phyloP scores from a whole-genome alignment of 2,113 vertebrate genomes.

The Orthonyx spaldingii region DNA sequence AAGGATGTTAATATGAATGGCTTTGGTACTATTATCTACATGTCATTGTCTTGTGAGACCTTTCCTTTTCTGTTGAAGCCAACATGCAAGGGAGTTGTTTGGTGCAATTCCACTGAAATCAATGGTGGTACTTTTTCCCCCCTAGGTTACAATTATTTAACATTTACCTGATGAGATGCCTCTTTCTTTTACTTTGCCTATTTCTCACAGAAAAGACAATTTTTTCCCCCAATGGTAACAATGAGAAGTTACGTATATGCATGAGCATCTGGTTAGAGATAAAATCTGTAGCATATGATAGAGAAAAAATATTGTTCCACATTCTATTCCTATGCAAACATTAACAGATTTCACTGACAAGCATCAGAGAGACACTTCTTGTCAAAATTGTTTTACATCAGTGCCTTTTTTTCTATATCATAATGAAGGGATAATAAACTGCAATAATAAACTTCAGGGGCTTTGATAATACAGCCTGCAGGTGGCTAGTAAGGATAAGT shows the following conservation, averaged over 20 bases:
- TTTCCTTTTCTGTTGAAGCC: not conserved
- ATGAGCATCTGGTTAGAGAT: not conserved
- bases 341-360: not conserved
- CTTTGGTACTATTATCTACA: not conserved
- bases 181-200: not conserved
- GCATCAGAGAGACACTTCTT: not conserved
- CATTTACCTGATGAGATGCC: not conserved
- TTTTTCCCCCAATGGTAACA: not conserved
- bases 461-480: conserved; percentile 19
- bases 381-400: not conserved
- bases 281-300: not conserved
- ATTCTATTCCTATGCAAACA: not conserved
- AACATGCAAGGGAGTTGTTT: not conserved
- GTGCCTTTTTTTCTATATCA: not conserved
- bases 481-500: conserved; percentile 40
- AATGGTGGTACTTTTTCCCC: not conserved
- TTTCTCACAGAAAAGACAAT: not conserved
- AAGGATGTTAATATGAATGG: not conserved
- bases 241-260: not conserved
- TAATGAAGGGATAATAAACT: not conserved
- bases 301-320: not conserved
- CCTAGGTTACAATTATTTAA: not conserved
- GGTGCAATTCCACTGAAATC: not conserved
- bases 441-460: not conserved
- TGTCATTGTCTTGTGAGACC: not conserved